These are phyloP conservation scores for Hymenopus coronatus DNA, from an alignment of 2,888 invertebrate species.

Conservation along the genomic window DNA sequence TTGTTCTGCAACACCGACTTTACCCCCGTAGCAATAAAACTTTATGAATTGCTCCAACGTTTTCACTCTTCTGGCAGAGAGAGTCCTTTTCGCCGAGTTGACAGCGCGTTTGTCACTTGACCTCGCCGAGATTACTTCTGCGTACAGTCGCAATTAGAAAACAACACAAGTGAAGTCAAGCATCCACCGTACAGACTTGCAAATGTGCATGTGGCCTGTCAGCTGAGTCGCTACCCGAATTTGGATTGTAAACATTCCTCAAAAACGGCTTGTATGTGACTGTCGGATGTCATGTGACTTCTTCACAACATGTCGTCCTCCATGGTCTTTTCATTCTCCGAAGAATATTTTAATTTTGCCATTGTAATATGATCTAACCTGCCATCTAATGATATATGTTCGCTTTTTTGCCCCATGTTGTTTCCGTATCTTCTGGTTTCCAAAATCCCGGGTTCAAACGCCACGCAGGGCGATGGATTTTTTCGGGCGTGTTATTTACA, in stretches of 20 bases:
- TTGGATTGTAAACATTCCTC: neutral
- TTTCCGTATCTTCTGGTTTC: too few species aligned
- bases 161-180: neutral
- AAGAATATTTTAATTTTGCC: too few species aligned
- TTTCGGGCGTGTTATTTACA: too few species aligned
- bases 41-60: conserved; percentile 25
- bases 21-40: conserved; percentile 20
- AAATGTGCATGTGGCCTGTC: neutral
- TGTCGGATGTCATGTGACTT: too few species aligned
- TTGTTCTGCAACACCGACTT: conserved; percentile 22
- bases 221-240: neutral
- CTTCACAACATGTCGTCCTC: too few species aligned
- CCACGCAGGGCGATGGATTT: too few species aligned
- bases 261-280: too few species aligned
- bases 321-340: too few species aligned
- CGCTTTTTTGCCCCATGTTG: too few species aligned
- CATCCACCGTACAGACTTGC: neutral
- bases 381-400: too few species aligned
- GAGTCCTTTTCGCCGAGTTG: conserved; percentile 1
- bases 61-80: conserved; percentile 16
- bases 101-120: conserved; percentile 16
- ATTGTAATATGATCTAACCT: too few species aligned
- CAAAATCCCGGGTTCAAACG: too few species aligned
- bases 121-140: neutral
- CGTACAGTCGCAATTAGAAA: neutral